phyloP scores from a whole-genome alignment of 2,113 vertebrate genomes.

The Rhinichthys klamathensis region DNA sequence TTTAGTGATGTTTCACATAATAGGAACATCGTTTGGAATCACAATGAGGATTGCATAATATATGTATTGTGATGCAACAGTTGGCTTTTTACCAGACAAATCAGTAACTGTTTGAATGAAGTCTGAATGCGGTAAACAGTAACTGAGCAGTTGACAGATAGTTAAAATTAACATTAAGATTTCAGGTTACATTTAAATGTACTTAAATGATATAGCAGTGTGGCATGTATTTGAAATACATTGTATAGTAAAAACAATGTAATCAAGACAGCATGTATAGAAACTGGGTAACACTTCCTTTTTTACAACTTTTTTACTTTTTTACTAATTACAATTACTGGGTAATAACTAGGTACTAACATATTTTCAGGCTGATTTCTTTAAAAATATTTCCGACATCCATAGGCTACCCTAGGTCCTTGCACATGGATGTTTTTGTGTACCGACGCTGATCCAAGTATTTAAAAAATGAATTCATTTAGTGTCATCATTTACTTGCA shows the following conservation, averaged over 20 bases:
- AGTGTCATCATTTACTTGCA: not conserved
- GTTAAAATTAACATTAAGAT: too few relatives aligned
- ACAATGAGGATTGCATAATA: not conserved
- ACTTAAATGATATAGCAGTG: not conserved
- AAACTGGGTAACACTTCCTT: too few relatives aligned
- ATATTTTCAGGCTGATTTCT: not conserved
- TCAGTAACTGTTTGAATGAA: not conserved
- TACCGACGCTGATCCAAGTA: not conserved
- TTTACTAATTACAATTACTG: too few relatives aligned
- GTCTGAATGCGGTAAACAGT: not conserved
- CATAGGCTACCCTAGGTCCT: not conserved
- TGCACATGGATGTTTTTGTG: not conserved
- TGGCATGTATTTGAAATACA: too few relatives aligned
- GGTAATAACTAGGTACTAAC: too few relatives aligned
- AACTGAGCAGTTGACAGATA: not conserved
- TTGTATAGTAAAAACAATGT: too few relatives aligned
- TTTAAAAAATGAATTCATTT: not conserved
- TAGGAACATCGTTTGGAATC: not conserved
- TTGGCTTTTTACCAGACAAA: not conserved
- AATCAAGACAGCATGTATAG: too few relatives aligned
- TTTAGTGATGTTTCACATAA: conserved; percentile 6
- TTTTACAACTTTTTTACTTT: too few relatives aligned
- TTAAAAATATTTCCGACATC: not conserved
- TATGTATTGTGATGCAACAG: not conserved
- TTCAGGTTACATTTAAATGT: not conserved